These are phyloP conservation scores for Premnoplex brunnescens DNA, from an alignment of 2,797 vertebrate genomes.

Conservation along the genomic window DNA sequence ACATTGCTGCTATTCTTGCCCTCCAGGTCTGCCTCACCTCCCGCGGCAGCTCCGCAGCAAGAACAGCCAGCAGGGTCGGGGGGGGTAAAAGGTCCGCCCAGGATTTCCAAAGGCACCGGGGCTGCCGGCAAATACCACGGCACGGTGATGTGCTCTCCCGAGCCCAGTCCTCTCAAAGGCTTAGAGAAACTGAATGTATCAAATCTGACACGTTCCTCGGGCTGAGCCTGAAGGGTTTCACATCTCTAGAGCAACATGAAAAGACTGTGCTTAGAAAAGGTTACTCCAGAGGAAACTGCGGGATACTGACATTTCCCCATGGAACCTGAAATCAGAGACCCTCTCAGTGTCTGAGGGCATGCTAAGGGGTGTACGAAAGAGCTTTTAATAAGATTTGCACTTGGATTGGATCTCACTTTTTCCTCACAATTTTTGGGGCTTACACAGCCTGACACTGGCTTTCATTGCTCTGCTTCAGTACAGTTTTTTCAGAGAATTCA, in stretches of 20 bases:
- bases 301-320: not conserved
- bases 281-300: not conserved
- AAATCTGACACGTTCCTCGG: fast-evolving
- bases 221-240: not conserved
- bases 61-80: not conserved
- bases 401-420: not conserved
- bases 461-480: not conserved
- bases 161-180: not conserved
- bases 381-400: not conserved
- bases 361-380: not conserved
- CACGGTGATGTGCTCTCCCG: fast-evolving
- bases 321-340: not conserved
- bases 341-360: not conserved
- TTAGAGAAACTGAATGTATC: not conserved
- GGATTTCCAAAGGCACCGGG: not conserved
- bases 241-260: not conserved
- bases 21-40: not conserved
- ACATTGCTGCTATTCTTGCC: not conserved
- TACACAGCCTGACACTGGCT: not conserved
- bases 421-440: not conserved
- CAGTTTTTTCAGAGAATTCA: not conserved
- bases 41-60: not conserved
- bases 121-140: not conserved
- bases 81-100: fast-evolving
- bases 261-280: not conserved